These are phyloP conservation scores for Brachyistius frenatus DNA, from an alignment of 2,113 vertebrate species.

Conservation along the genomic window DNA sequence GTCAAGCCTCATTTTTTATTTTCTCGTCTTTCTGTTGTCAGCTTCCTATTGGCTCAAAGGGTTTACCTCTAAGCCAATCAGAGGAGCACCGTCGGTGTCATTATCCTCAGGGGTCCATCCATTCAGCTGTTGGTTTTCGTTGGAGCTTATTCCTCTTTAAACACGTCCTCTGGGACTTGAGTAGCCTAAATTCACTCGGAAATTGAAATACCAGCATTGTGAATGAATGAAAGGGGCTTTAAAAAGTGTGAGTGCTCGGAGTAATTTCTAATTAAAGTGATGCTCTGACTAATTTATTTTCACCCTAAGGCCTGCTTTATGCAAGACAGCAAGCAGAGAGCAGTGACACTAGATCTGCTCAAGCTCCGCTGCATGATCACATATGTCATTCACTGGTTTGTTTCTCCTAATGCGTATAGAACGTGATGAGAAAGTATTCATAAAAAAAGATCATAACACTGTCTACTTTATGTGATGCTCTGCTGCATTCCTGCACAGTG, in stretches of 20 bases:
- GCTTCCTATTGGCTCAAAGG: conserved; percentile 36
- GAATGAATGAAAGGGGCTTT: conserved; percentile 60
- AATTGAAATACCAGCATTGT: conserved; percentile 56
- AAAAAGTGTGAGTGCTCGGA: conserved; percentile 38
- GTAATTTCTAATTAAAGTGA: conserved; percentile 69
- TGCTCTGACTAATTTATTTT: conserved; percentile 55
- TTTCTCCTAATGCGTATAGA: neutral
- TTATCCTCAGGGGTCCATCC: conserved; percentile 29
- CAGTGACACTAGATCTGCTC: conserved; percentile 30
- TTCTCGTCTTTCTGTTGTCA: neutral
- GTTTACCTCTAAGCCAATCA: conserved; percentile 45
- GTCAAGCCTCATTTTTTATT: neutral
- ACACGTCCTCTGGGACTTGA: conserved; percentile 39
- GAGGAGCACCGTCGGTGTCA: conserved; percentile 5
- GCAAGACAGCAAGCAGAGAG: conserved; percentile 19
- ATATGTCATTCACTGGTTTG: conserved; percentile 12
- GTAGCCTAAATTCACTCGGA: conserved; percentile 37
- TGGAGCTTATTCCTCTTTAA: conserved; percentile 45
- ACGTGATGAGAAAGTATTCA: neutral
- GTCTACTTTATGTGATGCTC: neutral
- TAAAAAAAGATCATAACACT: neutral
- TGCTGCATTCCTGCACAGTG: conserved; percentile 16
- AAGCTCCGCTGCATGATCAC: conserved; percentile 19
- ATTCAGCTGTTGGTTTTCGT: conserved; percentile 61
- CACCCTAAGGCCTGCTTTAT: conserved; percentile 48